Evolutionary conservation across 2,888 invertebrate species (phyloP).

Genomic region (Trissonchulus sp.): DNA sequence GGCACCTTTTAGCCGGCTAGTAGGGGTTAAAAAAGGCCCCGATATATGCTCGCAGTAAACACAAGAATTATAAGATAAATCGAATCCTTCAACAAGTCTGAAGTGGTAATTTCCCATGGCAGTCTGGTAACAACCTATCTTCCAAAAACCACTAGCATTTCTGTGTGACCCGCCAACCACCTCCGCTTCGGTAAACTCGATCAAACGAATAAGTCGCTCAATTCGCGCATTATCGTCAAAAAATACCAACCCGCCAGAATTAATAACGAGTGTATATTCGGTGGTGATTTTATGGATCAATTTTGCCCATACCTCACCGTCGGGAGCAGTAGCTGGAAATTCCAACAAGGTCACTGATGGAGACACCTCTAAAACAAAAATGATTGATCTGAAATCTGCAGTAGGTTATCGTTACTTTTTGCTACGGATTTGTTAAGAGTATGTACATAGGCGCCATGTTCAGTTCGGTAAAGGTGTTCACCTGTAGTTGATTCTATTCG

Average conservation of each 20-base stretch:
- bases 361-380: too few species aligned
- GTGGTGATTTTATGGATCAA: background rate
- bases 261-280: background rate
- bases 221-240: slow-evolving; percentile 12
- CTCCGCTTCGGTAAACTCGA: background rate
- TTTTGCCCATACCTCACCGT: background rate
- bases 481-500: too few species aligned
- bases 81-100: slow-evolving; percentile 27
- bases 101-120: slow-evolving; percentile 21
- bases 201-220: slow-evolving; percentile 11
- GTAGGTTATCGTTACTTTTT: too few species aligned
- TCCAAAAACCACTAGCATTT: slow-evolving; percentile 17
- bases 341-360: too few species aligned
- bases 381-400: too few species aligned
- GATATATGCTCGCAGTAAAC: slow-evolving; percentile 25
- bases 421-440: too few species aligned
- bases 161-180: slow-evolving; percentile 20
- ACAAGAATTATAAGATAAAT: slow-evolving; percentile 25
- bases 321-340: too few species aligned
- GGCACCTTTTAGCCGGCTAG: background rate
- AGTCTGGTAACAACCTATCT: slow-evolving; percentile 12
- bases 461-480: too few species aligned
- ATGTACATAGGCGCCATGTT: too few species aligned
- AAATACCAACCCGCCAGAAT: background rate
- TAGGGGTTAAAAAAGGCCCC: slow-evolving; percentile 9